Evolutionary conservation across 23 tunicate genomes (phyloP), one percentile per base, ranked within the genome.

Genomic region (Clavelina lepadiformis): DNA sequence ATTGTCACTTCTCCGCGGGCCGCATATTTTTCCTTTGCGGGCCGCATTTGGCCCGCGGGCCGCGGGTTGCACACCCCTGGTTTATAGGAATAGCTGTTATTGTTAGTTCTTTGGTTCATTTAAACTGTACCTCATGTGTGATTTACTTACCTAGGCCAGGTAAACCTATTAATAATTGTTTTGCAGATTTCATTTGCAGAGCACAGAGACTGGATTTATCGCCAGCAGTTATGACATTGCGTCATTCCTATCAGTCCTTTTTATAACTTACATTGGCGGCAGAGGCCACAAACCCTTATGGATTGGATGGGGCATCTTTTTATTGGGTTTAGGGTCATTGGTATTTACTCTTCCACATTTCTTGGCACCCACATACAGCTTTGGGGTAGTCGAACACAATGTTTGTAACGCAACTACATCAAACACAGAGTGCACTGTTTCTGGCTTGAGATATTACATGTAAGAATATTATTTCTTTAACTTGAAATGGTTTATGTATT

Each of bases 231-330:
- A 78, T 63, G 95, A 86, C 46, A 57, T 86, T 37, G 63, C 86
- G 18, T 64, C 77, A 15, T 78, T 75, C 47, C 37, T 86, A 0
- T 61, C 54, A 15, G 72, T 86, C 24, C 65, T 82, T 11, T 3
- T 86, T 1, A 64, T 86, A 15, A 86, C 86, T 7, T 79, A 86
- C 61, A 47, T 72, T 50, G 95, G 95, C 46, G 95, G 86, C 3
- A 49, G 38, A 33, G 86, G 95, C 23, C 86, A 79, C 68, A 86
- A 86, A 59, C 95, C 95, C 7, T n/a, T 28, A 27, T 86, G 95
- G 95, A 78, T 78, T 44, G 95, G 95, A 21, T 73, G 95, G 82
- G 95, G 95, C 3, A 58, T 79, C n/a, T 65, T 86, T 59, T 28
- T 86, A 4, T 72, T 86, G 72, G 95, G 95, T 11, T 3, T 79